A percentile compares a stretch with the other conserved stretches of the same genome.
These are phyloP conservation scores for Caenorhabditis zanzibari DNA, from an alignment of 2,888 invertebrate species.

Conservation along the genomic window DNA sequence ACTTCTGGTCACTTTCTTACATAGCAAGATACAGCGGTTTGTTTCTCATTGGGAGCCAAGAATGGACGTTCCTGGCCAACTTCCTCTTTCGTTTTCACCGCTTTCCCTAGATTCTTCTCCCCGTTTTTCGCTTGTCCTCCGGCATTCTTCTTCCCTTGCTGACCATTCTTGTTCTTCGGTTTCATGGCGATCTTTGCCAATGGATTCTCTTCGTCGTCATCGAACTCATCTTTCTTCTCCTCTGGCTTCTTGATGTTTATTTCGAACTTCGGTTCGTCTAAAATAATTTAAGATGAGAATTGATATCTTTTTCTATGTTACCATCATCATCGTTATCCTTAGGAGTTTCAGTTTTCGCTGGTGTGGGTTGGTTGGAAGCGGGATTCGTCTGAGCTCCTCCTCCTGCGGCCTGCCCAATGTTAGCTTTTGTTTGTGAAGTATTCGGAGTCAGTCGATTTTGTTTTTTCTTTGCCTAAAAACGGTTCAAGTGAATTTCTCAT, in stretches of 20 bases:
- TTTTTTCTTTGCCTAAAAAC: conserved; percentile 28
- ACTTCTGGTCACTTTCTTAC: conserved; percentile 7
- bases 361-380: background rate
- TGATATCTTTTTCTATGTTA: background rate
- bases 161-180: conserved; percentile 14
- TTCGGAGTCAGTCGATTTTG: background rate
- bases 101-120: conserved; percentile 13
- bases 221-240: conserved; percentile 54
- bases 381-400: background rate
- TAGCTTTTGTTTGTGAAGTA: background rate
- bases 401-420: background rate
- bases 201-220: conserved; percentile 60
- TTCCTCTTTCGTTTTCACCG: conserved; percentile 18
- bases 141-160: conserved; percentile 13
- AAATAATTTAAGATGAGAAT: background rate
- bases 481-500: background rate
- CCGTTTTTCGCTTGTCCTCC: background rate
- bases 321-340: conserved; percentile 20
- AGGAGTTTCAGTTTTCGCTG: background rate
- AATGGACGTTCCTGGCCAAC: conserved; percentile 13
- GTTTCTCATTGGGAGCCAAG: conserved; percentile 53
- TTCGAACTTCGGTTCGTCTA: conserved; percentile 43
- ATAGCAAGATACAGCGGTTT: conserved; percentile 42
- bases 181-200: conserved; percentile 32
- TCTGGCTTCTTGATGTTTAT: conserved; percentile 52